phyloP scores from a whole-genome alignment of 2,888 invertebrate species.

The Heliothis peltigera region DNA sequence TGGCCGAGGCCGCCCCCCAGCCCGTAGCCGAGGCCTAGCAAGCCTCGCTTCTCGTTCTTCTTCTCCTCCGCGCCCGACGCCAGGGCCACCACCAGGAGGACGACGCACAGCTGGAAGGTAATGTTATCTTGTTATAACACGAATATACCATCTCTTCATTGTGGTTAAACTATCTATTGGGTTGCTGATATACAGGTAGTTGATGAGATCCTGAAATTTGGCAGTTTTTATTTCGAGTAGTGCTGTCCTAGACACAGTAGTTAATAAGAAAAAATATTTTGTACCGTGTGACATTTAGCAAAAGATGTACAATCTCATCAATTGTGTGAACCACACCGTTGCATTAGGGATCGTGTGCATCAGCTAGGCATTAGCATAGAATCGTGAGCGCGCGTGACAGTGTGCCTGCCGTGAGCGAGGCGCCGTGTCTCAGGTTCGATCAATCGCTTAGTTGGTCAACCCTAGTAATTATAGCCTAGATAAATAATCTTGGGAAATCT shows the following conservation, averaged over 20 bases:
- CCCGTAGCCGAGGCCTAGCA: constrained; percentile 84
- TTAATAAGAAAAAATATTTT: background rate
- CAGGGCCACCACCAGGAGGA: constrained; percentile 76
- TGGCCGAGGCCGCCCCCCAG: constrained; percentile 61
- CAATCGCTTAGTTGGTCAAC: constrained; percentile 16
- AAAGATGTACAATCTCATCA: constrained; percentile 3
- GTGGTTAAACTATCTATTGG: too few relatives aligned
- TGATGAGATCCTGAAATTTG: too few relatives aligned
- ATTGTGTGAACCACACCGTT: constrained; percentile 20
- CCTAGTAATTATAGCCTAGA: constrained; percentile 11
- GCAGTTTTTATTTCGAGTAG: too few relatives aligned
- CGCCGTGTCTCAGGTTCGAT: constrained; percentile 18
- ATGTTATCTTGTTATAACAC: background rate
- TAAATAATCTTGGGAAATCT: background rate
- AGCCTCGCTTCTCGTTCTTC: constrained; percentile 85
- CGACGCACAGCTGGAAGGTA: constrained; percentile 74
- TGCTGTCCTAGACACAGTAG: too few relatives aligned
- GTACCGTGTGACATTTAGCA: constrained; percentile 22
- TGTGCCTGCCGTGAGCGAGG: constrained; percentile 15
- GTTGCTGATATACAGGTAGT: too few relatives aligned
- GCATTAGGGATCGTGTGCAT: constrained; percentile 13
- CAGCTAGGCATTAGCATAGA: constrained; percentile 36
- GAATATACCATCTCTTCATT: background rate
- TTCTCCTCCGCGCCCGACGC: constrained; percentile 82
- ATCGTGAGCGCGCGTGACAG: constrained; percentile 25